Conservation (phyloP, 2,113 vertebrate species). For the Petrocephalus zakoni region DNA sequence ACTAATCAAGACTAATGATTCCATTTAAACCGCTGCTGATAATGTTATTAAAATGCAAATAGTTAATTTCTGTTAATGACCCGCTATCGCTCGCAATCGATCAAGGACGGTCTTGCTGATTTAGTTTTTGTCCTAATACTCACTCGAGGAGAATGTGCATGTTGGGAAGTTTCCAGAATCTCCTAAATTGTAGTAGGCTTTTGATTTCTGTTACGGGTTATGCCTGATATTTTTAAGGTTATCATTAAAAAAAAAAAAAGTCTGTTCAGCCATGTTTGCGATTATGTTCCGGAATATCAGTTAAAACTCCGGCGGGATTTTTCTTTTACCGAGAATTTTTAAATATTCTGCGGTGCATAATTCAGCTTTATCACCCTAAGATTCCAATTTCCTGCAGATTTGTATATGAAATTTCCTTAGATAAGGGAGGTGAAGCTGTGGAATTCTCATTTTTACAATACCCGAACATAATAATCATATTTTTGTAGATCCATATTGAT, state of each 20-base stretch:
- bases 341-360: not conserved
- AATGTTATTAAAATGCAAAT: slow-evolving; percentile 16
- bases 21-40: slow-evolving; percentile 3
- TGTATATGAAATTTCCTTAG: not conserved
- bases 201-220: not conserved
- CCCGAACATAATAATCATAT: not conserved
- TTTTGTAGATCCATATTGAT: not conserved
- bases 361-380: not conserved
- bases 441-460: not conserved
- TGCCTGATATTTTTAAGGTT: not conserved
- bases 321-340: not conserved
- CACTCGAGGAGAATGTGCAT: not conserved
- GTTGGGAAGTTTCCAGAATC: not conserved
- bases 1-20: slow-evolving; percentile 16
- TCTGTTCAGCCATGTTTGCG: not conserved
- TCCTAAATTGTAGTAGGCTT: not conserved
- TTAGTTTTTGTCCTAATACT: not conserved
- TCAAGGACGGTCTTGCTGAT: not conserved
- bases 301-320: not conserved
- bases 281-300: not conserved
- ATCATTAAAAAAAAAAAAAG: not conserved
- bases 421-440: not conserved
- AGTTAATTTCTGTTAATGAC: slow-evolving; percentile 16
- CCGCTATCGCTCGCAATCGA: not conserved
- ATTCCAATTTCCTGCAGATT: not conserved